Evolutionary conservation across 2,888 invertebrate genomes (phyloP).

Genomic region (Drosophila infuscata): DNA sequence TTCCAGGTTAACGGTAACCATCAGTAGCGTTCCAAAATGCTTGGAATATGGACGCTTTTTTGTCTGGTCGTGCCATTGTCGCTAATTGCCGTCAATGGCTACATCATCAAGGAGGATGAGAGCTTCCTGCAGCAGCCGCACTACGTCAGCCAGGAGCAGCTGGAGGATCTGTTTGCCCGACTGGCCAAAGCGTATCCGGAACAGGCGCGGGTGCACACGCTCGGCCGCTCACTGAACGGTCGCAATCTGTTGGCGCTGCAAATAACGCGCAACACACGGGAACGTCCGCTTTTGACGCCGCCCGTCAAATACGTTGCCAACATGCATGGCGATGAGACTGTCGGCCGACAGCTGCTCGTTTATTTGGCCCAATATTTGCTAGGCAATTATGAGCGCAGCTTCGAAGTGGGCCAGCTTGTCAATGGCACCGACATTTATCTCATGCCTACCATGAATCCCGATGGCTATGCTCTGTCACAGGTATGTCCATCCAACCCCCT

Average conservation of each 20-base stretch:
- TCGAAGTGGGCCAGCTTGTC: constrained; percentile 91
- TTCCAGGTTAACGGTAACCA: constrained; percentile 37
- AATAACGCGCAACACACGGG: constrained; percentile 89
- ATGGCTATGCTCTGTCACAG: constrained; percentile 95
- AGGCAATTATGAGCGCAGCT: constrained; percentile 89
- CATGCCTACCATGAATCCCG: constrained; percentile 98
- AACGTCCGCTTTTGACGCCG: constrained; percentile 89
- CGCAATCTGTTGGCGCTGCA: constrained; percentile 90
- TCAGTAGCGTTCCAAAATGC: constrained; percentile 33
- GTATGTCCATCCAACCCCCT: constrained; percentile 85
- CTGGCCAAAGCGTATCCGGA: constrained; percentile 89
- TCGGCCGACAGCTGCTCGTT: constrained; percentile 93
- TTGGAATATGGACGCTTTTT: constrained; percentile 27
- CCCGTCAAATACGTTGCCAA: constrained; percentile 98
- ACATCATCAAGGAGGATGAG: constrained; percentile 85
- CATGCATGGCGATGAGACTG: constrained; percentile 98
- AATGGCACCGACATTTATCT: constrained; percentile 96
- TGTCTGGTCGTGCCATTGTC: constrained; percentile 23
- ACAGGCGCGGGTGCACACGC: constrained; percentile 89
- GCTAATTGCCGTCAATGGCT: constrained; percentile 49
- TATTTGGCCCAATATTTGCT: constrained; percentile 94
- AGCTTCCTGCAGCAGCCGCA: constrained; percentile 87
- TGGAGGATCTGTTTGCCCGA: constrained; percentile 88
- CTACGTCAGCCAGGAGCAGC: constrained; percentile 90
- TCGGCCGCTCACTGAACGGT: constrained; percentile 94